Evolutionary conservation across 2,113 vertebrate genomes (phyloP).

Genomic region (Cygnus buccinator): DNA sequence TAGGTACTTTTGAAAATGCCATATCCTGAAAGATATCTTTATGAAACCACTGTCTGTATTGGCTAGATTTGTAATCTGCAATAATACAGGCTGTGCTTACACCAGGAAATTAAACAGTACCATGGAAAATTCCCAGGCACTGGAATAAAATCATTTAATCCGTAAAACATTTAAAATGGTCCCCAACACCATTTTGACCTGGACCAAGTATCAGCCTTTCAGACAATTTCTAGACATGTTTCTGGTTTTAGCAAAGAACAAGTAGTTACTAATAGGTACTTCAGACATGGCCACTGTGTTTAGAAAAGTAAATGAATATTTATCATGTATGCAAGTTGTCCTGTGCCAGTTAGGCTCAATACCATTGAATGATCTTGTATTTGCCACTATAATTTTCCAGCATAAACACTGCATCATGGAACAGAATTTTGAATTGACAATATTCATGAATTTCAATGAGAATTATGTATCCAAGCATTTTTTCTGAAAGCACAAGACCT

Average conservation of each 20-base stretch:
- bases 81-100: neutral
- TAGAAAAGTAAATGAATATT: neutral
- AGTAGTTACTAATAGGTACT: neutral
- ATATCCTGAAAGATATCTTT: neutral
- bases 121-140: neutral
- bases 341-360: neutral
- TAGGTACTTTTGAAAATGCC: neutral
- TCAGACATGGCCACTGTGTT: neutral
- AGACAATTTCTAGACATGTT: neutral
- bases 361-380: neutral
- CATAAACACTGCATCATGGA: neutral
- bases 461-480: neutral
- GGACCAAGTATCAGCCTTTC: neutral
- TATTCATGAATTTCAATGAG: neutral
- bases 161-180: neutral
- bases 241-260: neutral
- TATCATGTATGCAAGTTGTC: neutral
- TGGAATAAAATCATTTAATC: neutral
- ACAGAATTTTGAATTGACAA: neutral
- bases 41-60: neutral
- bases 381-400: neutral
- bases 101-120: neutral
- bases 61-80: neutral
- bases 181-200: neutral
- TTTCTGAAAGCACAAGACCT: neutral